Conservation (phyloP, 2,113 vertebrate species). For the Emydocephalus ijimae region DNA sequence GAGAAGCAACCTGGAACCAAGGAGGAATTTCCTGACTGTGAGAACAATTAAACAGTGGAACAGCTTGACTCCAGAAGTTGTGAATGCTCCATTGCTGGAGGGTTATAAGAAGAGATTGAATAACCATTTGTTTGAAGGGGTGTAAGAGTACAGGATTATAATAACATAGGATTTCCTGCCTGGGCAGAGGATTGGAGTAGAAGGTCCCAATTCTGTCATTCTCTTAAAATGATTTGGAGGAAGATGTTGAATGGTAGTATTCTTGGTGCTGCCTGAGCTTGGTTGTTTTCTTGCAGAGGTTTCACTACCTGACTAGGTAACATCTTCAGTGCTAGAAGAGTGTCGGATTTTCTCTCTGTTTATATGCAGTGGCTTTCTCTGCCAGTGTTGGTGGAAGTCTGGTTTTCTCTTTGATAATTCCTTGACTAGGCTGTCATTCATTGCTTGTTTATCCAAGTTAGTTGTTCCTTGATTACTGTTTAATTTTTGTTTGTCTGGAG, state of each 20-base stretch:
- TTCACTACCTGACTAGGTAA: not conserved
- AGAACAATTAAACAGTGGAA: too few relatives aligned
- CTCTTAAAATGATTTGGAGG: not conserved
- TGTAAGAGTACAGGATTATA: too few relatives aligned
- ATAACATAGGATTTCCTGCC: too few relatives aligned
- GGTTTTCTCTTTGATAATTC: not conserved
- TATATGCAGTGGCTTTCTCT: not conserved
- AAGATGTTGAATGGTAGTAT: not conserved
- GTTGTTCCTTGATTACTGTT: not conserved
- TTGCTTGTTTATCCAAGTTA: not conserved
- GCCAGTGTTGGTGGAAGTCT: not conserved
- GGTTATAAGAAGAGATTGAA: too few relatives aligned
- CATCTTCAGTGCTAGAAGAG: not conserved
- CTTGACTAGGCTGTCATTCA: not conserved
- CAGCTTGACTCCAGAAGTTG: too few relatives aligned
- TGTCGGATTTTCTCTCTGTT: not conserved
- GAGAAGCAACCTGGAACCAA: too few relatives aligned
- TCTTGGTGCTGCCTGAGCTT: not conserved
- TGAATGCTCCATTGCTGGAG: too few relatives aligned
- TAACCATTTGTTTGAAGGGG: too few relatives aligned
- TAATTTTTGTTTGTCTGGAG: not conserved
- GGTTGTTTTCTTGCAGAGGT: not conserved
- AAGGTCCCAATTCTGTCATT: too few relatives aligned
- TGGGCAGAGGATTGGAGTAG: too few relatives aligned
- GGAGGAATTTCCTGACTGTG: too few relatives aligned